Evolutionary conservation across 2,888 invertebrate species (phyloP), one percentile per base, ranked within the genome.

Genomic region (Xestobium rufovillosum): DNA sequence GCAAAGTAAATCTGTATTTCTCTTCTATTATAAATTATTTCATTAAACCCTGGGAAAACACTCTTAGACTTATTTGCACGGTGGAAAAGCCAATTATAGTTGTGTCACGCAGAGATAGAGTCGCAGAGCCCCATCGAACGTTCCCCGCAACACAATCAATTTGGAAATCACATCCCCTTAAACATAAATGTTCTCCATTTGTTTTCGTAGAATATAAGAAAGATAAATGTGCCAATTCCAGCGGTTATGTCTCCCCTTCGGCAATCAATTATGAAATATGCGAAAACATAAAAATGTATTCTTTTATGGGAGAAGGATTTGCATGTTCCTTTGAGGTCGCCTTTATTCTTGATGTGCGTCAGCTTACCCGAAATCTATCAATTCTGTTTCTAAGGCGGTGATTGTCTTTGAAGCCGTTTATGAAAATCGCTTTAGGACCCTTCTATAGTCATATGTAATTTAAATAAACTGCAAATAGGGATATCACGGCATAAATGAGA

Each of bases 391-490:
- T 48, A 52, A 50, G 45, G 48, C 47, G n/a, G n/a, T n/a, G 51
- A 51, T 53, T 53, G 50, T 47, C 48, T 48, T 46, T 47, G 44
- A 43, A 40, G 45, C 48, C 47, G 47, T 45, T 45, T 42, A 43
- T 42, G 51, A 52, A 59, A 54, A 55, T 56, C 58, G 54, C 51
- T 51, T 48, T 47, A 46, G 50, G 51, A 47, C 51, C 46, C 38
- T 37, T 45, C 47, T 49, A 49, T 49, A 45, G 42, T n/a, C n/a
- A n/a, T n/a, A 49, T 52, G 57, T 61, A 61, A 61, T 60, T 60
- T 60, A 59, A 60, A 61, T 57, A 61, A 60, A 61, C 60, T 61
- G 61, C 60, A 61, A 60, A 61, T 61, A 58, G 60, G 59, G 56
- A 59, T 57, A 49, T 54, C 50, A 49, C 43, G 43, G 51, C 46